Base-by-base conservation (phyloP, 1,140 invertebrate species). In the Arion vulgaris region DNA sequence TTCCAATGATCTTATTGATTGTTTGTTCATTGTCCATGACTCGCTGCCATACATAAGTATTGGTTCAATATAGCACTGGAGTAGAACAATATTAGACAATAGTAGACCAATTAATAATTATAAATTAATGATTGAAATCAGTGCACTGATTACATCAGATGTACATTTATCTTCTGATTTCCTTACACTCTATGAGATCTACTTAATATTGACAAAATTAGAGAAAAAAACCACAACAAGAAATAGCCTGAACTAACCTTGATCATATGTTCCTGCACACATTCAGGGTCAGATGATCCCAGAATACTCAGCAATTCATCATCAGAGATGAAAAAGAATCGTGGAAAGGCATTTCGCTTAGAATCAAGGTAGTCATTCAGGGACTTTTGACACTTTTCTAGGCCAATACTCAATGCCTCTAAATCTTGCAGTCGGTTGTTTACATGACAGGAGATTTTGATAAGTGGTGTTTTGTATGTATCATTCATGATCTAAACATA, bases 271-370 rank as follows among this genome's bases (percentile, higher is more conserved):
- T 97, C 96, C 92, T 98, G 96, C 26, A 98, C 96, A 89, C 95
- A 95, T 74, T 93, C 93, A 32, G 95, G 94, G 82, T 96, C 95
- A 86, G 95, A 96, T 87, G 95, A 97, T 39, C 97, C 96, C n/a
- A 98, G 93, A 86, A 98, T 96, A 49, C 95, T 96, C 19, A 98
- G 93, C 78, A 98, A 90, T 92, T 98, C 97, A 89, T 98, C 96
- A 83, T 97, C 97, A 13, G 97, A 97, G 85, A 98, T 96, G 90
- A 98, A 98, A 93, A 96, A 97, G 92, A 98, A 98, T 86, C 97
- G 91, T 45, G 97, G 96, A 90, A 98, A 98, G 76, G 96, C 94
- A 83, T 95, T 94, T 83, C 97, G 93, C 92, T 98, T 98, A 0
- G 95, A 95, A 89, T 97, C 96, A 74, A 98, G 93, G 92, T 98